Conservation (phyloP, 30 jellyfish, hydroid and myxozoan species). For the Sanderia malayensis region DNA sequence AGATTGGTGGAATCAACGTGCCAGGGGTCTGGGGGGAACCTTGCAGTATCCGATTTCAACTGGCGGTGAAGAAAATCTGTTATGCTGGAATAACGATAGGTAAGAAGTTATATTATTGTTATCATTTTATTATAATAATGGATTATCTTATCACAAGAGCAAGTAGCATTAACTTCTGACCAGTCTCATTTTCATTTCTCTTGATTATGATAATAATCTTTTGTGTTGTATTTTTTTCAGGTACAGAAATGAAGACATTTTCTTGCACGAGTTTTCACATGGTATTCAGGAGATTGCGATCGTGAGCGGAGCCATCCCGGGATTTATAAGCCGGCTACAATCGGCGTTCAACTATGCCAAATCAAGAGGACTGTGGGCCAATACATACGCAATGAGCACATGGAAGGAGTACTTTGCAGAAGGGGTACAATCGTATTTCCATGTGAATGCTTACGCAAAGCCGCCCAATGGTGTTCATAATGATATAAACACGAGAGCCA, state of each 20-base stretch:
- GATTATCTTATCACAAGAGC: background rate
- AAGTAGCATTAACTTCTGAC: background rate
- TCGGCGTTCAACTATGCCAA: slow-evolving; percentile 62
- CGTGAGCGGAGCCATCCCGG: slow-evolving; percentile 69
- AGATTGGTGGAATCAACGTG: slow-evolving; percentile 79
- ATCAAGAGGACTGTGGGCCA: slow-evolving; percentile 66
- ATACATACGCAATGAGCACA: slow-evolving; percentile 81
- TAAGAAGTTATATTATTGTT: too few species aligned
- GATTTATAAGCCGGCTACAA: slow-evolving; percentile 51
- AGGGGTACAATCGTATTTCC: slow-evolving; percentile 73
- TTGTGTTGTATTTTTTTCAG: slow-evolving; percentile 12
- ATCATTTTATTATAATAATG: too few species aligned
- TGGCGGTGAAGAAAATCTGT: slow-evolving; percentile 86
- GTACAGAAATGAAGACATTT: slow-evolving; percentile 68
- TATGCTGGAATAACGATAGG: slow-evolving; percentile 75
- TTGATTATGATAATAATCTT: too few species aligned
- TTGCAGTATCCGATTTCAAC: slow-evolving; percentile 67
- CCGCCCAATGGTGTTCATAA: slow-evolving; percentile 70
- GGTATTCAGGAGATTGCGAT: slow-evolving; percentile 73
- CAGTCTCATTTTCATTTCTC: background rate
- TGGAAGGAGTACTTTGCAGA: slow-evolving; percentile 79
- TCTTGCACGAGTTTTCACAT: slow-evolving; percentile 78
- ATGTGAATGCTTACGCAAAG: slow-evolving; percentile 59
- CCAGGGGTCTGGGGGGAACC: slow-evolving; percentile 90
- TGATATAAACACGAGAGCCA: slow-evolving; percentile 57